Base-by-base conservation (phyloP, 2,113 vertebrate genomes). In the Numenius arquata region DNA sequence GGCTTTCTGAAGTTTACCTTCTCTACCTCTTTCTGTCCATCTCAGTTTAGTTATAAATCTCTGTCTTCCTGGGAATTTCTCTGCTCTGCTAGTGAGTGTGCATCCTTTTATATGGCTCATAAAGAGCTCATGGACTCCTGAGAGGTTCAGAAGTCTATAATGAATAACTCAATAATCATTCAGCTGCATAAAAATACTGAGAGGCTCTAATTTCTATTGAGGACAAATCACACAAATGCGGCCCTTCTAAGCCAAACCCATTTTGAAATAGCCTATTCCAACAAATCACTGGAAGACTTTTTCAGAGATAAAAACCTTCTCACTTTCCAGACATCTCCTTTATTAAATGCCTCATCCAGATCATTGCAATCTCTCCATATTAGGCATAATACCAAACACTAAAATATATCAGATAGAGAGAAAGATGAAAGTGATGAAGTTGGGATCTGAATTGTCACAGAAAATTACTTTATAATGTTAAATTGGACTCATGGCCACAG, bases 391-490 rank as follows among this genome's bases (percentile, higher is more conserved):
- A 95, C 40, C 73, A 93, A 94, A 93, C 53, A 81, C 56, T 94
- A 68, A 92, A 83, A 95, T 89, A 53, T 48, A 90, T 84, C 88
- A 90, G 72, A 86, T 53, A 88, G 61, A 93, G 20, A 86, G 50
- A 90, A 93, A 80, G 59, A 95, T 92, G 68, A 91, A 34, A 89
- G 36, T 89, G 53, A 78, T 87, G 73, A 94, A 84, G 36, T 8
- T 84, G 77, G 32, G 58, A 87, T 62, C 48, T 72, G 58, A 92
- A 88, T 65, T 93, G 76, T 73, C 79, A 72, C 34, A 78, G 83
- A 90, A 95, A 81, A 96, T 78, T 90, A 84, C 65, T 93, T 90
- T 43, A 85, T 91, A 82, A 85, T 87, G 70, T 87, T 90, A 92
- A 92, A 92, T 87, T 87, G 56, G 62, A 87, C 62, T 92, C 25